phyloP scores from a whole-genome alignment of 1,140 invertebrate genomes.

The Sycobia sp. region DNA sequence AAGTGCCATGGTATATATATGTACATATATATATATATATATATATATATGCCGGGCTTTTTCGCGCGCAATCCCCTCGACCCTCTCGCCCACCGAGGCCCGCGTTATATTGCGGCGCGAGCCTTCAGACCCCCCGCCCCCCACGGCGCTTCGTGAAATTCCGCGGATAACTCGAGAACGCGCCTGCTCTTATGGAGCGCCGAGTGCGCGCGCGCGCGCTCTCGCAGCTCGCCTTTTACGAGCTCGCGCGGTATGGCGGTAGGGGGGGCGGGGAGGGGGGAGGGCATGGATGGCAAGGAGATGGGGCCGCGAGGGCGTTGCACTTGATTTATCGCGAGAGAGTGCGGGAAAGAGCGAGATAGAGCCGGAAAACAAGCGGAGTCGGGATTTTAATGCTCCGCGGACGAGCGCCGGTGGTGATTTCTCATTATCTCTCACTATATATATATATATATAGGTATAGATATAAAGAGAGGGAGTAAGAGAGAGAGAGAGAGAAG shows the following conservation, averaged over 20 bases:
- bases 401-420: constrained; percentile 8
- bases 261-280: too few relatives aligned
- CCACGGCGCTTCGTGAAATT: constrained; percentile 34
- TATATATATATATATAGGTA: too few relatives aligned
- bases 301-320: too few relatives aligned
- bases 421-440: too few relatives aligned
- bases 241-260: constrained; percentile 7
- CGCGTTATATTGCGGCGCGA: constrained; percentile 11
- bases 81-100: too few relatives aligned
- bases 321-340: constrained; percentile 33
- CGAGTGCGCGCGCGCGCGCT: too few relatives aligned
- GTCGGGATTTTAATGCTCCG: constrained; percentile 31
- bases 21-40: too few relatives aligned
- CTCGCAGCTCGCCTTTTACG: constrained; percentile 17
- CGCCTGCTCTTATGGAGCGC: constrained; percentile 29
- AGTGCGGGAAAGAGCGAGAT: too few relatives aligned
- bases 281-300: too few relatives aligned
- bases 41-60: too few relatives aligned
- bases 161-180: constrained; percentile 45
- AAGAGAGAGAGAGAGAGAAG: too few relatives aligned
- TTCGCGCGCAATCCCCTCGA: not conserved
- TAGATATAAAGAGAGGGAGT: too few relatives aligned
- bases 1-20: constrained; percentile 47
- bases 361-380: constrained; percentile 33
- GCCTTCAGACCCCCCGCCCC: not conserved